Percentiles rank a stretch among this genome's conserved stretches.
Evolutionary conservation across 2,113 vertebrate species (phyloP).

Genomic region (human): GRCh38 chr20:59632501-59633000

Average conservation of each 20-base stretch:
- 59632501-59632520: rapidly evolving
- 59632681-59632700: background rate
- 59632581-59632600: rapidly evolving
- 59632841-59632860: background rate
- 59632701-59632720: background rate
- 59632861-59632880: background rate
- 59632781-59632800: rapidly evolving
- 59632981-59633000: no score
- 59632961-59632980: no score
- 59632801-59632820: rapidly evolving
- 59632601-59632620: rapidly evolving
- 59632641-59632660: background rate
- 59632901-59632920: background rate
- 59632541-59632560: background rate
- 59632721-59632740: no score
- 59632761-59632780: background rate
- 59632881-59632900: background rate
- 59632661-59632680: background rate
- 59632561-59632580: rapidly evolving
- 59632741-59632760: background rate
- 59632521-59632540: no score
- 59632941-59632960: no score
- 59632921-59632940: no score
- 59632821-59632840: rapidly evolving
- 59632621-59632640: background rate